Evolutionary conservation across 2,888 invertebrate genomes (phyloP), one percentile per base, ranked within the genome.

Genomic region (Ophioninae sp.): DNA sequence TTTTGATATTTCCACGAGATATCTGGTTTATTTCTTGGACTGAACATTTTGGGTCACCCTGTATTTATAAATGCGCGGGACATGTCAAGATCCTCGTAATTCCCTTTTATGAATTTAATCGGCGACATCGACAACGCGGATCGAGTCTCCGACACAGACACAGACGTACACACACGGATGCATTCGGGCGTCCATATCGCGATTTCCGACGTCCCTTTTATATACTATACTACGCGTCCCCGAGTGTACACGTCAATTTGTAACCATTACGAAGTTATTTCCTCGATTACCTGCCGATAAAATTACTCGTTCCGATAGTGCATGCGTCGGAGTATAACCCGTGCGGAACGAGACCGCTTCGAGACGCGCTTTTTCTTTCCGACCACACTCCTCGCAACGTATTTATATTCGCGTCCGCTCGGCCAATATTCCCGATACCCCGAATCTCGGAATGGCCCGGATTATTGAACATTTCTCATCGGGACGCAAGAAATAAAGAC

Each of bases 191-290:
- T 50, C 30, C 20, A 21, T 65, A 67, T 82, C 69, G 78, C 69
- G 69, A 74, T 79, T 65, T 65, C 69, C 70, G 61, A 61, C 59
- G 50, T 61, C n/a, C 69, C 70, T 65, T 50, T 70, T 50, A 56
- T 57, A 67, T 23, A 67, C 76, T 17, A 56, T 50, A 17, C 30
- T n/a, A 67, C 65, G 65, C 64, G 50, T 70, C 57, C 64, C 64
- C 82, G 75, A 78, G 56, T 56, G 21, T 56, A 72, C 70, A 61
- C 81, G 85, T 84, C 88, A 88, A 88, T 89, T 89, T 88, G 87
- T 88, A 88, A 87, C 87, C 87, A 86, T 88, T 83, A 80, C 80
- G 77, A 86, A 87, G 87, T 88, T 87, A 87, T 83, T 84, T 83
- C 79, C 84, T 78, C 85, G 86, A 89, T 88, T 88, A 88, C 82